phyloP scores from a whole-genome alignment of 2,888 invertebrate species.

The Dynastes grantii region DNA sequence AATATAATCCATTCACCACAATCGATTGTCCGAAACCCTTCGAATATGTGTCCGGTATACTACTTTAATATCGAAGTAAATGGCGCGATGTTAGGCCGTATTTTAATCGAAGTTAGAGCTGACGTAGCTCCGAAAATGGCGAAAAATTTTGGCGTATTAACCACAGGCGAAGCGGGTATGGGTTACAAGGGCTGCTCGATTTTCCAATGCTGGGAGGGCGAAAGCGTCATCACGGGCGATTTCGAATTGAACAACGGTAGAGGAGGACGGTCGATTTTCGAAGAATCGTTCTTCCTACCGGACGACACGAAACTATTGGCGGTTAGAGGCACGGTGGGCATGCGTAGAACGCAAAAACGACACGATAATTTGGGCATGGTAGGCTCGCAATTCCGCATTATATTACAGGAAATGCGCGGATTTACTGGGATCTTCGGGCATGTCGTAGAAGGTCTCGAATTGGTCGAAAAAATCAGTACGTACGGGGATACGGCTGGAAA shows the following conservation, averaged over 20 bases:
- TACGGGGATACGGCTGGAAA: slow-evolving; percentile 85
- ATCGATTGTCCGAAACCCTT: slow-evolving; percentile 72
- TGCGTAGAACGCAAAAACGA: slow-evolving; percentile 85
- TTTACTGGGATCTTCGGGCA: slow-evolving; percentile 88
- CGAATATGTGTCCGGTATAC: slow-evolving; percentile 79
- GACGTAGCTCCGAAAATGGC: slow-evolving; percentile 88
- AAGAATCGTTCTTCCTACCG: slow-evolving; percentile 85
- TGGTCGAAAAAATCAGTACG: slow-evolving; percentile 85
- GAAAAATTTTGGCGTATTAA: slow-evolving; percentile 82
- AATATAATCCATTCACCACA: slow-evolving; percentile 73
- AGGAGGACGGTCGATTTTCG: slow-evolving; percentile 84
- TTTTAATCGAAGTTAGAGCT: slow-evolving; percentile 84
- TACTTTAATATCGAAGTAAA: slow-evolving; percentile 85
- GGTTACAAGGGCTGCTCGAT: slow-evolving; percentile 87
- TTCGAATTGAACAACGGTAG: slow-evolving; percentile 87
- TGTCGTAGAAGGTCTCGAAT: slow-evolving; percentile 85
- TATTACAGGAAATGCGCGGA: slow-evolving; percentile 86
- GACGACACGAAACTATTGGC: slow-evolving; percentile 86
- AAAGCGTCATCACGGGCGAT: slow-evolving; percentile 87
- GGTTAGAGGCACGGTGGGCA: slow-evolving; percentile 84
- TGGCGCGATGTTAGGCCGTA: slow-evolving; percentile 79
- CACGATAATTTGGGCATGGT: slow-evolving; percentile 87
- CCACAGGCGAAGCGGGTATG: slow-evolving; percentile 82
- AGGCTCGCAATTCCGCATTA: slow-evolving; percentile 88
- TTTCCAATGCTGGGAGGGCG: slow-evolving; percentile 88